phyloP scores from a whole-genome alignment of 2,888 invertebrate genomes.

The Blomia tropicalis region DNA sequence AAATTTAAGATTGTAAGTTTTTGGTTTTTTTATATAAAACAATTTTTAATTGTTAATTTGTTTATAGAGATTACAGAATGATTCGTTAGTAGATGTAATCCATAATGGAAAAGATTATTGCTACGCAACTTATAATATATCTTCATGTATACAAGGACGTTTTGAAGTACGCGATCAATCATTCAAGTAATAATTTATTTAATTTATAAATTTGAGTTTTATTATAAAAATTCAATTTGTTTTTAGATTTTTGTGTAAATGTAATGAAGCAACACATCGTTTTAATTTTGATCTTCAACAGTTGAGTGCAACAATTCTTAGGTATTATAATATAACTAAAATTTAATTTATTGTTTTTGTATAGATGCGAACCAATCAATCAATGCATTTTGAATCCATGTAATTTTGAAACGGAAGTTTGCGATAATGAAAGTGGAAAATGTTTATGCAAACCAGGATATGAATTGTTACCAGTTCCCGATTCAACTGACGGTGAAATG shows the following conservation, averaged over 20 bases:
- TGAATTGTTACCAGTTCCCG: too few species aligned
- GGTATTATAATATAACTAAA: neutral
- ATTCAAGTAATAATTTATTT: too few species aligned
- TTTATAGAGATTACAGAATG: neutral
- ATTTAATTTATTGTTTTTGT: neutral
- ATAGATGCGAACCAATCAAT: neutral
- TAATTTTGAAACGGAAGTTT: constrained; percentile 1
- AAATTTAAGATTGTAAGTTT: neutral
- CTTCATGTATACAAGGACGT: too few species aligned
- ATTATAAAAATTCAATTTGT: too few species aligned
- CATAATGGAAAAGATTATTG: neutral
- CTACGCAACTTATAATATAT: too few species aligned
- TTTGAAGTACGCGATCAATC: too few species aligned
- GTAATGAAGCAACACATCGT: neutral
- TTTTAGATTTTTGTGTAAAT: neutral
- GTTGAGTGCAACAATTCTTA: neutral
- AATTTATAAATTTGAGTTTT: too few species aligned
- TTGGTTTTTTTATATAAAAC: too few species aligned
- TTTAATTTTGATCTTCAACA: neutral
- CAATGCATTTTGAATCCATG: neutral
- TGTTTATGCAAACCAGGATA: neutral
- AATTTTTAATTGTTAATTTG: neutral
- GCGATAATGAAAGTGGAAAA: neutral
- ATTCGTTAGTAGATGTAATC: neutral
- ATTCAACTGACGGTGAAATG: too few species aligned